Base-by-base conservation (phyloP, 2,888 invertebrate genomes). In the Polymixis flavicincta region DNA sequence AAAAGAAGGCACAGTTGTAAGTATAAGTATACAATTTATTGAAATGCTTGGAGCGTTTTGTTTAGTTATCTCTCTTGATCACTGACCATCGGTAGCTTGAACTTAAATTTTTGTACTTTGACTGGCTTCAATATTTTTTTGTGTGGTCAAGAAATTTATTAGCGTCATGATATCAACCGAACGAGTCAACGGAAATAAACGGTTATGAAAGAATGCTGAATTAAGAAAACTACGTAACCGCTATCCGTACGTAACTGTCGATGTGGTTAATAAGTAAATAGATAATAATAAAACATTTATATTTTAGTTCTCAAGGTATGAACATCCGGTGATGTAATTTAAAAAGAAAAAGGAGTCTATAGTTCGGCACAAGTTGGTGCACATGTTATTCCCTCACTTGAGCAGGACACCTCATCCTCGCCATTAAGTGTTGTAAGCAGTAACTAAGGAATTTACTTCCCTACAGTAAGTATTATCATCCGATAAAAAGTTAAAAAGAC, bases 291-390 rank as follows among this genome's bases (percentile, higher is more conserved):
- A 45, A 57, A 69, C 19, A 55, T 69, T 8, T 3, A 32, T 25
- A 72, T 69, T 57, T 69, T 69, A 22, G 19, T 55, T 32, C 0
- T 17, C 5, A 25, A 14, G 2, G 8, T n/a, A 17, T 32, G 28
- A 57, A 60, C 32, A 65, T 63, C 50, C 8, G 22, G 0, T 69
- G 63, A 76, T 69, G 55, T n/a, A 76, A 63, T 76, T 55, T 9
- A 52, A 52, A 52, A 0, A 45, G 17, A 19, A 45, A 45, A 52
- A 17, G n/a, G 22, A 8, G 28, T 61, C 6, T 22, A 11, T 17
- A 32, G 5, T 22, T 63, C 19, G 37, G 9, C 17, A 22, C 19
- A 17, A 4, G 11, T 59, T 28, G 2, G 25, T 28, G 14, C 7
- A 17, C n/a, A 17, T 17, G 22, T 9, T 42, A 66, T 25, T 54